Evolutionary conservation across 2,113 vertebrate species (phyloP).

Genomic region (Pithys albifrons): DNA sequence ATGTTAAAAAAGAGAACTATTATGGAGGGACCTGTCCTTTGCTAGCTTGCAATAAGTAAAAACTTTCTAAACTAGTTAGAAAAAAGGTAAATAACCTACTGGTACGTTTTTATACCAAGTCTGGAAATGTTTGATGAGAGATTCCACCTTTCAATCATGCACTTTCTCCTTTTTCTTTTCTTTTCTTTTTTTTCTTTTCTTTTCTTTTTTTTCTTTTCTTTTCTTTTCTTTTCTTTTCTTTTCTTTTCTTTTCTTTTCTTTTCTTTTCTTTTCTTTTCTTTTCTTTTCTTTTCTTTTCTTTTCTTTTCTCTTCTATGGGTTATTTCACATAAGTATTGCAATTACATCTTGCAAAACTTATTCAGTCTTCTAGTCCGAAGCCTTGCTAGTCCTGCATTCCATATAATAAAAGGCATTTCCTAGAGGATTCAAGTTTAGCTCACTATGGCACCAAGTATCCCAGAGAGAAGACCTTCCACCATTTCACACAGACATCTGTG

Average conservation of each 20-base stretch:
- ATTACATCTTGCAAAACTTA: neutral
- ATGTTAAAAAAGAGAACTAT: neutral
- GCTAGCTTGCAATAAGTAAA: neutral
- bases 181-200: too few relatives aligned
- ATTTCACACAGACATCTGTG: neutral
- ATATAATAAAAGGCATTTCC: neutral
- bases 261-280: neutral
- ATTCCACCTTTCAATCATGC: neutral
- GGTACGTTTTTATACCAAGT: neutral
- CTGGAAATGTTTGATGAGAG: neutral
- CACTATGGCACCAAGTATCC: neutral
- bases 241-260: too few relatives aligned
- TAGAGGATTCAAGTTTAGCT: neutral
- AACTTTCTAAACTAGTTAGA: neutral
- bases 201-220: too few relatives aligned
- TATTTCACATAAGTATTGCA: neutral
- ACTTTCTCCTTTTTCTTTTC: neutral
- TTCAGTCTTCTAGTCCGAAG: neutral
- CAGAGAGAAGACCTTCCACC: neutral
- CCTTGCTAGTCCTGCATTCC: neutral
- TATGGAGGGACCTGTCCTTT: neutral
- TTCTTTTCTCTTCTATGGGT: neutral
- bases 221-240: neutral
- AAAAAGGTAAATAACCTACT: neutral
- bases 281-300: neutral